phyloP scores from a whole-genome alignment of 2,113 vertebrate species.

The Bolborhynchus lineola region DNA sequence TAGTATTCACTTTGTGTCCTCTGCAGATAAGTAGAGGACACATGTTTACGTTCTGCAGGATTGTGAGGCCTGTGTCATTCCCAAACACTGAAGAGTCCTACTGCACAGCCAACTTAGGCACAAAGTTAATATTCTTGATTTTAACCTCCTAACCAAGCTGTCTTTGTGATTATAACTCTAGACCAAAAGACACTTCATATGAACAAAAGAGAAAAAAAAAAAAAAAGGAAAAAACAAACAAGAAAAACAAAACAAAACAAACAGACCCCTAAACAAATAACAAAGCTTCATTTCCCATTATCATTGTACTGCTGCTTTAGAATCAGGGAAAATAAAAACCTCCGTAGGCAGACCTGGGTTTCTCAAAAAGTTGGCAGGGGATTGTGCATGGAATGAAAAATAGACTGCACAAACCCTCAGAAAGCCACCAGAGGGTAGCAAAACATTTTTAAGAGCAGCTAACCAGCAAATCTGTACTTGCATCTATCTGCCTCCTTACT shows the following conservation, averaged over 20 bases:
- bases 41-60: not conserved
- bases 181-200: not conserved
- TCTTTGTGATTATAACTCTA: not conserved
- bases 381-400: not conserved
- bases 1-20: not conserved
- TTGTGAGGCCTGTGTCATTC: accelerated
- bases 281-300: not conserved
- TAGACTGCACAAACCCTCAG: not conserved
- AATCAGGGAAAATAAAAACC: not conserved
- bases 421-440: slow-evolving; percentile 76
- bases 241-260: not conserved
- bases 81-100: not conserved
- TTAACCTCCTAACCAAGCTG: not conserved
- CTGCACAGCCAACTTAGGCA: not conserved
- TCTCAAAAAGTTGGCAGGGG: not conserved
- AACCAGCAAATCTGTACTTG: not conserved
- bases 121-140: not conserved
- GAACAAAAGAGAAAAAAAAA: not conserved
- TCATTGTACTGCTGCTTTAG: not conserved
- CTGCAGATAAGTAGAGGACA: not conserved
- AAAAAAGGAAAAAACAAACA: not conserved
- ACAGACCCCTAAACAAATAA: not conserved
- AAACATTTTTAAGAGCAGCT: slow-evolving; percentile 34
- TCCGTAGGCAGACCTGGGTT: not conserved
- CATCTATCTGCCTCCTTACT: not conserved